Base-by-base conservation (phyloP, 2,888 invertebrate genomes). In the Rhagonycha fulva region DNA sequence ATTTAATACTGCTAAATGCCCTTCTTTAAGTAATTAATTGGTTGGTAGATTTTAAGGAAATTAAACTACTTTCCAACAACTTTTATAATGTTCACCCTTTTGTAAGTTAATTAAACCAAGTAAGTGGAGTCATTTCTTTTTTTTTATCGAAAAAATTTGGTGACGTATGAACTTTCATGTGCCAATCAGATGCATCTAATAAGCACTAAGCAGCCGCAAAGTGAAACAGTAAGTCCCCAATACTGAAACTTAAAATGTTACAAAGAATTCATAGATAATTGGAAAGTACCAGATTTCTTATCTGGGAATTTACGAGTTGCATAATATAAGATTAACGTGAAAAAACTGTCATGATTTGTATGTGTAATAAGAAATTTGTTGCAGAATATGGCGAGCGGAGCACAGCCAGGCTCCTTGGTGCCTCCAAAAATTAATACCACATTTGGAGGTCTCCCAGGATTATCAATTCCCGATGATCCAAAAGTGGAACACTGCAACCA, bases 321-420 rank as follows among this genome's bases (percentile, higher is more conserved):
- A 47, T 26, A 26, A 7, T 47, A 47, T 47, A 47, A 47, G n/a
- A 47, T 47, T 47, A 28, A n/a, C 47, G 7, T 7, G 28, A 28
- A 28, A 28, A 28, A 28, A 7, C 7, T 9, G 26, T 28, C 26
- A 14, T 30, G 19, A 61, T 14, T 70, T n/a, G 70, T 24, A 26
- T 3, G 14, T 71, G 23, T 70, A 28, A 24, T 70, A 66, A 47
- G 9, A 72, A 1, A n/a, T 68, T 74, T 47, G 47, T 75, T 75
- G 2, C 72, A 72, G 72, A 72, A 74, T n/a, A 86, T 86, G 86
- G 84, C 85, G 80, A 90, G 89, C 79, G 90, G 88, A 82, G 91
- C 90, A 76, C 90, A 90, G 83, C 87, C 91, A 71, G 91, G 91
- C 82, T 90, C 91, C 72, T 89, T 89, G 85, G 90, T 89, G 84